phyloP scores from a whole-genome alignment of 1,140 invertebrate genomes.

The Cyphomyrmex costatus region DNA sequence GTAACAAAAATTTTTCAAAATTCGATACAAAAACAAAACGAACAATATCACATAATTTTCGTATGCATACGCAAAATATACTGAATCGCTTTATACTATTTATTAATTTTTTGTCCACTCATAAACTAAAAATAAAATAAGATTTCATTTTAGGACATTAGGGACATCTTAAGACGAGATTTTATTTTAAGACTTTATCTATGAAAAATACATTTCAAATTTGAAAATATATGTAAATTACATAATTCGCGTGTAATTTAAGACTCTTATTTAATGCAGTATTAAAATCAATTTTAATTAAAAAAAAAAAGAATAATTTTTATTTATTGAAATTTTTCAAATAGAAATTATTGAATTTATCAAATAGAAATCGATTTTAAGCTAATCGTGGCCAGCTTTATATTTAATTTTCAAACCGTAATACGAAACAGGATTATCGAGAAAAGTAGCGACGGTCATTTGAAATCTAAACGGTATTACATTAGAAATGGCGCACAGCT shows the following conservation, averaged over 20 bases:
- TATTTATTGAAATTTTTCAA: neutral
- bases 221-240: neutral
- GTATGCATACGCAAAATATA: too few relatives aligned
- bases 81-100: neutral
- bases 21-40: neutral
- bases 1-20: conserved; percentile 14
- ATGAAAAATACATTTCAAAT: neutral
- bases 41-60: neutral
- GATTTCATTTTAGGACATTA: too few relatives aligned
- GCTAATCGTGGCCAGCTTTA: neutral
- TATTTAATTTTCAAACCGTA: conserved; percentile 18
- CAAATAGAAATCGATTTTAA: neutral
- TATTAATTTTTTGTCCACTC: neutral
- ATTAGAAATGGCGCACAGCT: neutral
- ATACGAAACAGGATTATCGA: neutral
- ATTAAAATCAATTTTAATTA: neutral
- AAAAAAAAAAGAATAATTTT: conserved; percentile 12
- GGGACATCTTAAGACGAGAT: too few relatives aligned
- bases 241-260: neutral
- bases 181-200: too few relatives aligned
- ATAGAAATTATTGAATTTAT: too few relatives aligned
- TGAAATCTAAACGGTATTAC: neutral
- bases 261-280: neutral
- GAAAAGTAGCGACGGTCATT: neutral
- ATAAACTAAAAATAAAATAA: neutral